These are phyloP conservation scores for Caradrina clavipalpis DNA, from an alignment of 2,888 invertebrate genomes.

Conservation along the genomic window DNA sequence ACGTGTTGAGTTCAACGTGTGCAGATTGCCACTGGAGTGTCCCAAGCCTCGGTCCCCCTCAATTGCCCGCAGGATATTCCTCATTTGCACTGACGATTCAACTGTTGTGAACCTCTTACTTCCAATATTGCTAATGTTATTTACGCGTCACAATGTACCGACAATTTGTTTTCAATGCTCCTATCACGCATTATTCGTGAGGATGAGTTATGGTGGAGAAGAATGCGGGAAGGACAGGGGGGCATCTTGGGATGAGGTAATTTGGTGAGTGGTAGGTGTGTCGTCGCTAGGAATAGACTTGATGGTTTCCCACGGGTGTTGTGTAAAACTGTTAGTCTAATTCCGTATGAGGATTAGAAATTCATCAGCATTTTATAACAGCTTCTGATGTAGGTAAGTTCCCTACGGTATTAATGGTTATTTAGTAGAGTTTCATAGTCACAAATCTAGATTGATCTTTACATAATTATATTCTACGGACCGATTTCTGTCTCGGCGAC, in stretches of 20 bases:
- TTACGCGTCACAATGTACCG: conserved; percentile 66
- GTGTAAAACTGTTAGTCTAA: too few species aligned
- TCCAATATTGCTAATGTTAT: conserved; percentile 75
- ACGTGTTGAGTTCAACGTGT: conserved; percentile 57
- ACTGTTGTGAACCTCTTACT: conserved; percentile 77
- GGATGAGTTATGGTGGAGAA: conserved; percentile 49
- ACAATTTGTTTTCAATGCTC: conserved; percentile 65
- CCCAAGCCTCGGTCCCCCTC: conserved; percentile 69
- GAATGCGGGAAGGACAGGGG: conserved; percentile 40
- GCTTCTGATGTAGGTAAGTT: too few species aligned
- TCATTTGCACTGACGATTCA: conserved; percentile 81
- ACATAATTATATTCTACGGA: too few species aligned
- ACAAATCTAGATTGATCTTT: too few species aligned
- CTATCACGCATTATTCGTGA: conserved; percentile 53
- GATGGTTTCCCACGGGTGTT: conserved; percentile 4
- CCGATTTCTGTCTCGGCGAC: too few species aligned
- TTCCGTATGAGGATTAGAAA: too few species aligned
- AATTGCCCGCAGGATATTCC: conserved; percentile 86
- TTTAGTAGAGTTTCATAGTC: too few species aligned
- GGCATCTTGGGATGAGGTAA: conserved; percentile 15
- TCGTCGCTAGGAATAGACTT: conserved; percentile 10
- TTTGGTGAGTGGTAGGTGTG: conserved; percentile 17
- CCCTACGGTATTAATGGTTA: too few species aligned
- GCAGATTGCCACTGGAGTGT: conserved; percentile 68
- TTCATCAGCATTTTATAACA: too few species aligned